A percentile compares a stretch with the other conserved stretches of the same genome.
Evolutionary conservation across 2,797 vertebrate species (phyloP).

Genomic region (Syndactyla subalaris): DNA sequence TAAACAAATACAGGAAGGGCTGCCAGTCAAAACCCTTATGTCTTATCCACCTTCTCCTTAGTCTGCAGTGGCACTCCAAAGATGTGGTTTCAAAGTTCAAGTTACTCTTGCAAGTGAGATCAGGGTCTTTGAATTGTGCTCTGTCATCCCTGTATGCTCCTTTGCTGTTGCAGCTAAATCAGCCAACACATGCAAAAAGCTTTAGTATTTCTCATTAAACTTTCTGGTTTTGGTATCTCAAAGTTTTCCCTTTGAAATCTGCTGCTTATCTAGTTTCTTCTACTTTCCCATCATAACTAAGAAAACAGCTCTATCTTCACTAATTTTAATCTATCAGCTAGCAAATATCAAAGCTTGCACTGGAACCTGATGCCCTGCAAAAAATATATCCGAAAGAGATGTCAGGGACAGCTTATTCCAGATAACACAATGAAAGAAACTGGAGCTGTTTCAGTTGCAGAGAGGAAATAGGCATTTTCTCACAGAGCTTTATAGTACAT

Average conservation of each 20-base stretch:
- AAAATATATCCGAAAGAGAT: neutral
- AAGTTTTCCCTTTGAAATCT: neutral
- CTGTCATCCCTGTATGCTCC: neutral
- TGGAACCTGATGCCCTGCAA: neutral
- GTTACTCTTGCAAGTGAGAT: neutral
- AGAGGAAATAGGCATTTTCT: neutral
- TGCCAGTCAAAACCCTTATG: neutral
- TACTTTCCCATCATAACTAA: neutral
- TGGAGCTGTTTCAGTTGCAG: neutral
- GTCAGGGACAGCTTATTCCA: neutral
- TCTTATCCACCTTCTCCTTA: neutral
- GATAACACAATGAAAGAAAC: neutral
- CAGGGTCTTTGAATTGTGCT: neutral
- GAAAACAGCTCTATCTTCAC: neutral
- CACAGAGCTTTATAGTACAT: neutral
- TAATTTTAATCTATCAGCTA: neutral
- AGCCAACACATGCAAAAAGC: neutral
- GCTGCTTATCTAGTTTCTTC: neutral
- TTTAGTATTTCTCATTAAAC: neutral
- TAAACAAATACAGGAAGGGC: neutral
- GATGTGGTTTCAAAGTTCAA: neutral
- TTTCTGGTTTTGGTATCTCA: neutral
- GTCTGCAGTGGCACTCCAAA: neutral
- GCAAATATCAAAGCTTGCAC: neutral
- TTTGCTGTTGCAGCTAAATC: neutral